phyloP scores from a whole-genome alignment of 2,797 vertebrate species.

The Cottoperca gobio region DNA sequence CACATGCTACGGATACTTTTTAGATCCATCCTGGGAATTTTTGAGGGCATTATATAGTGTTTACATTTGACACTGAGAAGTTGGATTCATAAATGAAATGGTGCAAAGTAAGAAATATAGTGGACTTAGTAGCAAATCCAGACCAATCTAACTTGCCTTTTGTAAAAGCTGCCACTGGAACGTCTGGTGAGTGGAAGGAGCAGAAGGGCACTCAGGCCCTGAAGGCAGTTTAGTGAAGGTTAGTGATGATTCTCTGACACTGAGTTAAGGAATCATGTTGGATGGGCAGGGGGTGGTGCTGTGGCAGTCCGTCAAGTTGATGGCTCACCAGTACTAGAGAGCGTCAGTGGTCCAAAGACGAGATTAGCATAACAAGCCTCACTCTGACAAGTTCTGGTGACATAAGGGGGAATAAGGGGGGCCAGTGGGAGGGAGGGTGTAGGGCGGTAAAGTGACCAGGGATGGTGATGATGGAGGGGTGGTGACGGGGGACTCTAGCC shows the following conservation, averaged over 20 bases:
- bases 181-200: slow-evolving; percentile 9
- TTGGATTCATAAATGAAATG: not conserved
- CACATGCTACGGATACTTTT: not conserved
- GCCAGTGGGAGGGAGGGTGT: slow-evolving; percentile 28
- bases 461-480: slow-evolving; percentile 53
- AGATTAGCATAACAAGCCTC: slow-evolving; percentile 87
- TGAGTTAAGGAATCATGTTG: slow-evolving; percentile 49
- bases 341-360: slow-evolving; percentile 66
- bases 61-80: not conserved
- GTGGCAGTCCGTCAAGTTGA: slow-evolving; percentile 70
- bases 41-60: not conserved
- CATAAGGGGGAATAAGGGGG: slow-evolving; percentile 33
- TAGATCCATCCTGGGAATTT: not conserved
- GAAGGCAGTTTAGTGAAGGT: slow-evolving; percentile 49
- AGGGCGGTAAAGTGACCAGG: slow-evolving; percentile 57
- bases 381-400: slow-evolving; percentile 72
- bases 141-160: not conserved
- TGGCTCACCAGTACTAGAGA: slow-evolving; percentile 70
- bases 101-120: not conserved
- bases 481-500: slow-evolving; percentile 88
- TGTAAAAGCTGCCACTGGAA: slow-evolving; percentile 2
- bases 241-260: slow-evolving; percentile 48
- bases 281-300: slow-evolving; percentile 46
- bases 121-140: not conserved
- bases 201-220: slow-evolving; percentile 12